Evolutionary conservation across 2,113 vertebrate genomes (phyloP), one percentile per base, ranked within the genome.

Genomic region (Charadrius vociferus): DNA sequence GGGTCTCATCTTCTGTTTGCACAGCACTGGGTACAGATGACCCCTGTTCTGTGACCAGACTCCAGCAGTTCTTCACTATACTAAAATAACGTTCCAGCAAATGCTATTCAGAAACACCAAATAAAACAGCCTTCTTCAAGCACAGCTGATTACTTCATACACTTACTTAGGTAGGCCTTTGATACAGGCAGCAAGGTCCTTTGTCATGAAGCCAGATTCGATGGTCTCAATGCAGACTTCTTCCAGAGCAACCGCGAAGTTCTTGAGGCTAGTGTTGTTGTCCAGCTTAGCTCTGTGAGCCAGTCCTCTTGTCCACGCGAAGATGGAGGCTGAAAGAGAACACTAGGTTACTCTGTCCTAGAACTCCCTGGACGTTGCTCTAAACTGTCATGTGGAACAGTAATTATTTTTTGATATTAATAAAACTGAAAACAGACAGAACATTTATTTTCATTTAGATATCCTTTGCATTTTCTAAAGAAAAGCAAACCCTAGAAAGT

Each of bases 121-220:
- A 3, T 36, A 62, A 58, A 88, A 73, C 16, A 67, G 29, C 45
- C 27, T 63, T 19, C 39, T 73, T 26, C 34, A 62, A 74, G 61
- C 34, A 37, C 1, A 83, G 83, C 27, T 36, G 9, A 56, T 50
- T 52, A 78, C 23, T 73, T 36, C n/a, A 58, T 27, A 56, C 32
- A 98, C 99, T 99, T 93, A 99, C 99, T 98, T 99, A 65, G 99
- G 95, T 34, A 99, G 97, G 49, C 99, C 99, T 98, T 99, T 99
- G 98, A 99, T 99, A 95, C 99, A 99, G 95, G 99, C 99, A 39
- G 99, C 99, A 97, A 99, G 96, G 82, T 99, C 99, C 97, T 99
- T 99, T 96, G 99, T 99, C 99, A 99, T 99, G 97, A 99, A 99
- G 63, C 99, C 99, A 56, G 99, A 99, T 97, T 99, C 99, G 3